These are phyloP conservation scores for Muscicapa comitata DNA, from an alignment of 2,797 vertebrate species.

Conservation along the genomic window DNA sequence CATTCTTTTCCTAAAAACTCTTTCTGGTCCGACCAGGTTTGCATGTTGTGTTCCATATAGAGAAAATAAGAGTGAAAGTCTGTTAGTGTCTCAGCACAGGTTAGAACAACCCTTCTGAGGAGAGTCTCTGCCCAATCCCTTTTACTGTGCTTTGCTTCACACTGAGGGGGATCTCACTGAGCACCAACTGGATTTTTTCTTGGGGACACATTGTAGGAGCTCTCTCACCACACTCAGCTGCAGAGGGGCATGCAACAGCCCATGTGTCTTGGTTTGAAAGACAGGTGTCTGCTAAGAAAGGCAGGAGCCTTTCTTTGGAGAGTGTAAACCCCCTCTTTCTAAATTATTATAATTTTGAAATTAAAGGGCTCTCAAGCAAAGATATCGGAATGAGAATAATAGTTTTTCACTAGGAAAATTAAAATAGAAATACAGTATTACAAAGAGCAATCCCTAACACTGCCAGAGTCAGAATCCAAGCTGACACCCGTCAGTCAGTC, in stretches of 20 bases:
- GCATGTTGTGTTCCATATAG: accelerated
- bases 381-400: no score
- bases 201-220: neutral
- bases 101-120: neutral
- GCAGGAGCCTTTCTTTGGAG: no score
- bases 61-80: neutral
- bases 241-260: neutral
- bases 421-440: no score
- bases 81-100: neutral
- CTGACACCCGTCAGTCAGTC: no score
- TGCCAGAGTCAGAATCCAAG: no score
- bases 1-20: neutral
- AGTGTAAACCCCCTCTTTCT: no score
- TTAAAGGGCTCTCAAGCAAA: no score
- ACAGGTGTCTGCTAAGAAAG: no score
- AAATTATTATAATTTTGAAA: no score
- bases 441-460: no score
- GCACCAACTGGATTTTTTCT: accelerated
- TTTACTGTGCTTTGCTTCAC: neutral
- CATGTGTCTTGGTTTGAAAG: no score
- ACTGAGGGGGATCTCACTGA: accelerated
- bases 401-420: no score
- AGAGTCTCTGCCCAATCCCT: accelerated
- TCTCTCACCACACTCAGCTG: neutral
- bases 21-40: neutral